Conservation (phyloP, 2,113 vertebrate genomes). For the Noctilio leporinus region DNA sequence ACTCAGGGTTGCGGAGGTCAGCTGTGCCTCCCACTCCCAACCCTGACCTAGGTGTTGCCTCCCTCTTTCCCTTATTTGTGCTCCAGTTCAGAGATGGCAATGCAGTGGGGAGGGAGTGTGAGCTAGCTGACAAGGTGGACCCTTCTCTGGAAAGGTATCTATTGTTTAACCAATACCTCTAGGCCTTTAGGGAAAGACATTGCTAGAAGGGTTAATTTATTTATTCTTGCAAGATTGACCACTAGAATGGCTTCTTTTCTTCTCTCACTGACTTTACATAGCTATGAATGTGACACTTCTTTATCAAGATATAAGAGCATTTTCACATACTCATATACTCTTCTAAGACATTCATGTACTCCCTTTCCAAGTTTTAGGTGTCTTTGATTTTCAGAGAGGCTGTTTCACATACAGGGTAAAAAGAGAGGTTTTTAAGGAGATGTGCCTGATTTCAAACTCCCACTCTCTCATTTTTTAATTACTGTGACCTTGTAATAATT, state of each 20-base stretch:
- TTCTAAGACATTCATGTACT: not conserved
- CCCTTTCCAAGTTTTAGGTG: not conserved
- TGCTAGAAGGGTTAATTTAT: not conserved
- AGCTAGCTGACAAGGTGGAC: not conserved
- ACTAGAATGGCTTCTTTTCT: not conserved
- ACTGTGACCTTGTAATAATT: not conserved
- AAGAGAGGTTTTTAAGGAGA: not conserved
- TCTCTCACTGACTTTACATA: not conserved
- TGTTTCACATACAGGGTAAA: not conserved
- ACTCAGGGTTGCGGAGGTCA: not conserved
- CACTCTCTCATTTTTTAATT: not conserved
- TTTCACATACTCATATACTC: not conserved
- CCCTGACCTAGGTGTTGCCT: not conserved
- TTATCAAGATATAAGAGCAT: not conserved
- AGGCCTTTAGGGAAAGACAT: not conserved
- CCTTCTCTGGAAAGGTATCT: not conserved
- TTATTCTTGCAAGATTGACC: not conserved
- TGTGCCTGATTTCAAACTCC: not conserved
- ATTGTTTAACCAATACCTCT: not conserved
- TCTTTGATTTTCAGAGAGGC: not conserved
- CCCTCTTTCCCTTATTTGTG: not conserved
- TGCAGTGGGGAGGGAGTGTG: no score
- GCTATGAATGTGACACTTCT: not conserved
- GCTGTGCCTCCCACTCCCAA: fast-evolving
- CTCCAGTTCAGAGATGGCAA: not conserved